phyloP scores from a whole-genome alignment of 1,140 invertebrate genomes.

The Drosophila cardini region DNA sequence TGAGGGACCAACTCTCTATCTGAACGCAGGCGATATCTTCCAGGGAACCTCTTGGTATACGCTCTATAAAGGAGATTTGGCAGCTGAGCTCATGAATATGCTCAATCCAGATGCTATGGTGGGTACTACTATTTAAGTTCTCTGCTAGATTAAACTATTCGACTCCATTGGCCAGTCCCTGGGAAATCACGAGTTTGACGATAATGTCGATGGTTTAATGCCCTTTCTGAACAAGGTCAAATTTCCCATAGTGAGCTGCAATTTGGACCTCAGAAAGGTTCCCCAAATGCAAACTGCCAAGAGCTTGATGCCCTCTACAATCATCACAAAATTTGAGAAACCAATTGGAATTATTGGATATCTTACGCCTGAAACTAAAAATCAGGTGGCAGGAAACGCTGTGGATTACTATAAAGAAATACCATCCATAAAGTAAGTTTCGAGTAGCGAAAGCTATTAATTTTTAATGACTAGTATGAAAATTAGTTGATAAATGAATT shows the following conservation, averaged over 20 bases:
- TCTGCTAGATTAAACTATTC: background rate
- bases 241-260: conserved; percentile 91
- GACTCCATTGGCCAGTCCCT: conserved; percentile 87
- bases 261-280: conserved; percentile 89
- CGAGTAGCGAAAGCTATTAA: too few relatives aligned
- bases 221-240: conserved; percentile 90
- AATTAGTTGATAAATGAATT: too few relatives aligned
- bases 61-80: conserved; percentile 90
- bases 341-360: conserved; percentile 95
- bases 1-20: conserved; percentile 88
- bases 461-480: too few relatives aligned
- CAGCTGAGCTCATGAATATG: conserved; percentile 90
- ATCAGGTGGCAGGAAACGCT: conserved; percentile 87
- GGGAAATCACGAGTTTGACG: conserved; percentile 97
- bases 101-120: conserved; percentile 93
- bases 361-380: conserved; percentile 91
- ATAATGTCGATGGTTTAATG: conserved; percentile 89
- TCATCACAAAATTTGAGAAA: conserved; percentile 87
- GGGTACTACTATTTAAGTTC: conserved; percentile 69
- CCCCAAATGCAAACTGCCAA: conserved; percentile 85
- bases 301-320: conserved; percentile 87
- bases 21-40: conserved; percentile 95
- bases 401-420: conserved; percentile 91
- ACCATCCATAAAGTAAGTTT: conserved; percentile 86
- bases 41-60: conserved; percentile 94